Conservation (phyloP, 2,888 invertebrate genomes). For the Lampropteryx suffumata region DNA sequence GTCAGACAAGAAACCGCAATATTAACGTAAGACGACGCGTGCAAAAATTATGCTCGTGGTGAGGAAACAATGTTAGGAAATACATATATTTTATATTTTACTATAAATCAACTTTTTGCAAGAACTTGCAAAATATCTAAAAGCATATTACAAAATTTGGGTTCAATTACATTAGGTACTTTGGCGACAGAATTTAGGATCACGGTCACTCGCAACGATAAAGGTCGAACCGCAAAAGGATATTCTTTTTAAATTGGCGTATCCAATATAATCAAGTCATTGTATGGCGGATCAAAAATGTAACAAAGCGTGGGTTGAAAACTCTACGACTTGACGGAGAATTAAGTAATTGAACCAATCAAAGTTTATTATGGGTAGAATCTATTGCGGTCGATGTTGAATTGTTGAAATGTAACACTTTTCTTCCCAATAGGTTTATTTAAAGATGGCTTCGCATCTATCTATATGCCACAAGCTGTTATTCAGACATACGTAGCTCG, state of each 20-base stretch:
- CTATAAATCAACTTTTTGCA: too few relatives aligned
- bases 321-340: conserved; percentile 47
- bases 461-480: conserved; percentile 5
- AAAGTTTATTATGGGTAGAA: conserved; percentile 54
- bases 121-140: too few relatives aligned
- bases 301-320: conserved; percentile 44
- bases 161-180: too few relatives aligned
- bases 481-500: conserved; percentile 7
- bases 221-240: conserved; percentile 18
- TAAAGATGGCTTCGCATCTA: background rate
- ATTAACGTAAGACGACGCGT: conserved; percentile 45
- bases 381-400: conserved; percentile 49
- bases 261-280: conserved; percentile 30
- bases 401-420: conserved; percentile 43
- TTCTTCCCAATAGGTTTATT: conserved; percentile 23
- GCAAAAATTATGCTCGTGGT: conserved; percentile 31
- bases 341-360: conserved; percentile 66
- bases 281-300: conserved; percentile 40
- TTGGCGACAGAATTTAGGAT: conserved; percentile 1
- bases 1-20: conserved; percentile 55
- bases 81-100: background rate
- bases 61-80: conserved; percentile 5
- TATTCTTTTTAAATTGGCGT: conserved; percentile 31
- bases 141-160: too few relatives aligned
- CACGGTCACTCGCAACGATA: too few relatives aligned